Evolutionary conservation across 1,140 invertebrate species (phyloP).

Genomic region (Drosophila pectinifera): DNA sequence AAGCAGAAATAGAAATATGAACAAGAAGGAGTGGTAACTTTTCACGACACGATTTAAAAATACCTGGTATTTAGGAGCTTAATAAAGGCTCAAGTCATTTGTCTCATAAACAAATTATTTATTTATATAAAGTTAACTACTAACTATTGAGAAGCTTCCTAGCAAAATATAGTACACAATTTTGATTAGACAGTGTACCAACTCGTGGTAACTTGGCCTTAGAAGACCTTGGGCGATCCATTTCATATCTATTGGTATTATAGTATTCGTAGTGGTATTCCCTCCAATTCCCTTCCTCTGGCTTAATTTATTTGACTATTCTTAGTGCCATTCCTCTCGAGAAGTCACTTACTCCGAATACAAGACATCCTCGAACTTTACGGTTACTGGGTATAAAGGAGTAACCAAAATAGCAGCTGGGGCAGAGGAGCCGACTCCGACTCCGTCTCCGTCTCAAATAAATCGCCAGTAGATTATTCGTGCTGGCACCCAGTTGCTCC

Average conservation of each 20-base stretch:
- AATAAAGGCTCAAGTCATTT: neutral
- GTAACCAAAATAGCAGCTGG: constrained; percentile 76
- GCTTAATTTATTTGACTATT: too few species aligned
- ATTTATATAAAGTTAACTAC: too few species aligned
- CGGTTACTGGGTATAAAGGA: constrained; percentile 46
- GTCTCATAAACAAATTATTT: too few species aligned
- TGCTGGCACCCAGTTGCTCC: constrained; percentile 65
- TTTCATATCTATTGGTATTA: too few species aligned
- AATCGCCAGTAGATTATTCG: constrained; percentile 82
- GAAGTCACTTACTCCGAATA: neutral
- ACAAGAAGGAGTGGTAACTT: constrained; percentile 44
- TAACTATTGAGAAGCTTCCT: too few species aligned
- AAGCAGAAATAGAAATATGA: constrained; percentile 81
- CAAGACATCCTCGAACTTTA: neutral
- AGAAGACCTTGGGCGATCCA: too few species aligned
- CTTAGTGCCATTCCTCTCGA: neutral
- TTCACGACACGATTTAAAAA: constrained; percentile 5
- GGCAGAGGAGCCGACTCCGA: constrained; percentile 25
- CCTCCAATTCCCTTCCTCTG: too few species aligned
- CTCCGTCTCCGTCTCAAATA: constrained; percentile 61
- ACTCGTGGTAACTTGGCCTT: too few species aligned
- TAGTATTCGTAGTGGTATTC: too few species aligned
- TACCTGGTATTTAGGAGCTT: constrained; percentile 6
- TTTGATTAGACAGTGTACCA: too few species aligned
- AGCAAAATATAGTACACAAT: too few species aligned